These are phyloP conservation scores for Rhaphigaster nebulosa DNA, from an alignment of 2,888 invertebrate species.

Conservation along the genomic window DNA sequence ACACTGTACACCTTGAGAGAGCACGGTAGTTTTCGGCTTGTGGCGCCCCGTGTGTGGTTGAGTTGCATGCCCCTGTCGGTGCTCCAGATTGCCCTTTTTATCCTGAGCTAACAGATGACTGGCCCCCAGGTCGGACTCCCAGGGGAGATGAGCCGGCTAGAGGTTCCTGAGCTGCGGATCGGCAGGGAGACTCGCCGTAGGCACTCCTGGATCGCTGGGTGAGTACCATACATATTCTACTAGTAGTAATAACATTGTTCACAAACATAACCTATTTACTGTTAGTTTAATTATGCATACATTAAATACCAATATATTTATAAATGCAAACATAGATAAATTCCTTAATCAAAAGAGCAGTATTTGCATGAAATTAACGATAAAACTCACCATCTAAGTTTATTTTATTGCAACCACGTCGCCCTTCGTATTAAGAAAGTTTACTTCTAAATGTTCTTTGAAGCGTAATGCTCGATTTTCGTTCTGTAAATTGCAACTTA, in stretches of 20 bases:
- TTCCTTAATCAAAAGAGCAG: too few species aligned
- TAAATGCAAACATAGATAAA: too few species aligned
- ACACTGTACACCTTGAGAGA: neutral
- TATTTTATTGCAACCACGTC: too few species aligned
- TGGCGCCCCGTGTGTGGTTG: constrained; percentile 14
- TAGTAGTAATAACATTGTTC: neutral
- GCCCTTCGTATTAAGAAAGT: too few species aligned
- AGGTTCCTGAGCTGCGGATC: constrained; percentile 79
- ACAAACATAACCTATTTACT: neutral
- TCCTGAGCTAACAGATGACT: constrained; percentile 29
- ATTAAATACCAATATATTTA: too few species aligned
- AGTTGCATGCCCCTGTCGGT: constrained; percentile 46
- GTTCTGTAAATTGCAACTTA: too few species aligned
- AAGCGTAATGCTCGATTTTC: too few species aligned
- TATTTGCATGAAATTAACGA: too few species aligned
- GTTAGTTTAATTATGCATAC: neutral
- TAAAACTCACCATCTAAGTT: too few species aligned
- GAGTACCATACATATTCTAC: constrained; percentile 69
- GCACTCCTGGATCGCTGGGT: constrained; percentile 86
- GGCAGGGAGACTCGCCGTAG: constrained; percentile 70
- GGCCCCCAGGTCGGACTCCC: constrained; percentile 57
- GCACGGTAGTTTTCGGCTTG: constrained; percentile 5
- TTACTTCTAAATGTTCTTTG: too few species aligned
- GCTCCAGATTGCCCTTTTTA: neutral
- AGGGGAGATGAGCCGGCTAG: constrained; percentile 72